Conservation (phyloP, 1,140 invertebrate species). For the Nautilus pompilius region DNA sequence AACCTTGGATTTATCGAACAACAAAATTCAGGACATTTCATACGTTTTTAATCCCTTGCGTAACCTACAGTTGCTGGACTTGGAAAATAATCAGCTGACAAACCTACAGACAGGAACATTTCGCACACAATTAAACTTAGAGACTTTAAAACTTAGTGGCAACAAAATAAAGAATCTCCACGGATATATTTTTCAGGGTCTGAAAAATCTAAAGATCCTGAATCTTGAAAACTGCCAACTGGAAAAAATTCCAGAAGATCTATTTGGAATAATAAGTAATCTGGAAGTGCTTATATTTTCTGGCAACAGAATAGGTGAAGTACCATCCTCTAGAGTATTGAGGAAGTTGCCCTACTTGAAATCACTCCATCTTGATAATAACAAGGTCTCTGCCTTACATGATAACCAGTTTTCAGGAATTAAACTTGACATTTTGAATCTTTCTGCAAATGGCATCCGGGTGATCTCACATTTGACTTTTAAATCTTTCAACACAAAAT, state of each 20-base stretch:
- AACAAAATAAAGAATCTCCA: conserved; percentile 25
- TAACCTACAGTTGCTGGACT: conserved; percentile 19
- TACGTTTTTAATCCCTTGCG: conserved; percentile 16
- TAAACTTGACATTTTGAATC: conserved; percentile 19
- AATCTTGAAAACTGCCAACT: conserved; percentile 25
- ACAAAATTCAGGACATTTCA: conserved; percentile 18
- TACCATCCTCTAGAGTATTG: conserved; percentile 15
- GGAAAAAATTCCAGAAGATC: conserved; percentile 15
- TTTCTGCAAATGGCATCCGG: conserved; percentile 28
- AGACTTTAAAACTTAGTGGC: conserved; percentile 22
- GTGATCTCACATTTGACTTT: conserved; percentile 21
- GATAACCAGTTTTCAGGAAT: conserved; percentile 25
- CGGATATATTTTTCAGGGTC: conserved; percentile 21
- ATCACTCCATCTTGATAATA: conserved; percentile 23
- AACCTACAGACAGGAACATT: conserved; percentile 18
- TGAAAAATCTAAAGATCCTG: conserved; percentile 19
- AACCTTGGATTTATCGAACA: conserved; percentile 29
- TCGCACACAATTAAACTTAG: conserved; percentile 14
- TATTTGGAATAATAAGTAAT: conserved; percentile 20
- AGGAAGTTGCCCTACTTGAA: conserved; percentile 15
- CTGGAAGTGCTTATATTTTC: conserved; percentile 25
- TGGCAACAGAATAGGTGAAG: conserved; percentile 18
- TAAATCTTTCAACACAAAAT: conserved; percentile 9
- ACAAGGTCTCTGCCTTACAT: conserved; percentile 18
- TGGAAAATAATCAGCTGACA: conserved; percentile 22